A percentile compares a stretch with the other conserved stretches of the same genome.
Evolutionary conservation across 2,797 vertebrate species (phyloP).

Genomic region (Gymnoscopelus microlampas): DNA sequence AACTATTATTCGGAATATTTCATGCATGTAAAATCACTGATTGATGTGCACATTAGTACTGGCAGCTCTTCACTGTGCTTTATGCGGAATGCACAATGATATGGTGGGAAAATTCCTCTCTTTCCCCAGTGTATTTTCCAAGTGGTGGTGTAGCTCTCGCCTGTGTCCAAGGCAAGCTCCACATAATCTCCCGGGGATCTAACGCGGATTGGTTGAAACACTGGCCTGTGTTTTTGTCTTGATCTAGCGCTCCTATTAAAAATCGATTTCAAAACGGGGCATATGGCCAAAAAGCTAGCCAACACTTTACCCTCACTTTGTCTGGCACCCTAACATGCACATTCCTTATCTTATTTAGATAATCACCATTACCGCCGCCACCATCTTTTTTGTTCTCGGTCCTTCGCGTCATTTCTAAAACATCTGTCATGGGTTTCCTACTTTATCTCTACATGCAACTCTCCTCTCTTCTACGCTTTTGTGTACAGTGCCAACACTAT

Average conservation of each 20-base stretch:
- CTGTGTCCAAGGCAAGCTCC: slow-evolving; percentile 40
- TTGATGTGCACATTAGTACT: slow-evolving; percentile 26
- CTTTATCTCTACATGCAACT: not conserved
- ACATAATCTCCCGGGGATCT: slow-evolving; percentile 35
- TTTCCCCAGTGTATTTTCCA: slow-evolving; percentile 46
- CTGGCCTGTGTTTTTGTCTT: slow-evolving; percentile 6
- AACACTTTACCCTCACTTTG: not conserved
- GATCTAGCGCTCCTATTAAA: slow-evolving; percentile 2
- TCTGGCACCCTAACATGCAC: not conserved
- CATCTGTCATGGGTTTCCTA: not conserved
- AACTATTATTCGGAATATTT: not conserved
- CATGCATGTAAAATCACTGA: slow-evolving; percentile 2
- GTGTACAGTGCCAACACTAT: not conserved
- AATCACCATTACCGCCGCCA: not conserved
- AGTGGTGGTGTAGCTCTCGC: slow-evolving; percentile 33
- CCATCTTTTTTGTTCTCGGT: not conserved
- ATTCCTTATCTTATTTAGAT: slow-evolving; percentile 3
- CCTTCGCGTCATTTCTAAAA: not conserved
- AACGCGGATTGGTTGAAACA: not conserved
- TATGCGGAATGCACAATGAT: slow-evolving; percentile 48
- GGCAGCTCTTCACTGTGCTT: slow-evolving; percentile 35
- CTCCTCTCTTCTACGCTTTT: not conserved
- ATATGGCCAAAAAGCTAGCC: not conserved
- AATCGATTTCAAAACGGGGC: not conserved
- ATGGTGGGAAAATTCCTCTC: slow-evolving; percentile 72